phyloP scores from a whole-genome alignment of 2,113 vertebrate species.

The Saccopteryx leptura region DNA sequence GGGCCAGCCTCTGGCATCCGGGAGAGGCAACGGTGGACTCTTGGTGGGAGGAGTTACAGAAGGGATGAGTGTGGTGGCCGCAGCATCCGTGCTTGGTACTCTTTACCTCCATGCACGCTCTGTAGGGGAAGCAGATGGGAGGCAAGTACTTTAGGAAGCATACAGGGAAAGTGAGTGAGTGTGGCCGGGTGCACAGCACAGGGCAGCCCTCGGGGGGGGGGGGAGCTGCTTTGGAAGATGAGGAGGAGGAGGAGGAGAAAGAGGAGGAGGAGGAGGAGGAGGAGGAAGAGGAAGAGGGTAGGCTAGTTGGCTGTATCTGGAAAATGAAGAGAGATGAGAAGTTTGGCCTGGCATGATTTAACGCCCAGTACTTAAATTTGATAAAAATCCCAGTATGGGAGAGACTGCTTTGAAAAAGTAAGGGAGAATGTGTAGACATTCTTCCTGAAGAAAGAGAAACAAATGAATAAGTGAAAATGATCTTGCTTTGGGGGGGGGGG shows the following conservation, averaged over 20 bases:
- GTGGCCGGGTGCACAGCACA: rapidly evolving
- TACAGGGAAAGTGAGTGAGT: rapidly evolving
- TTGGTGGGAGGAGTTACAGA: background rate
- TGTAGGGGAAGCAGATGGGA: background rate
- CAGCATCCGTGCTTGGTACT: background rate
- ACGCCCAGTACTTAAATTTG: rapidly evolving
- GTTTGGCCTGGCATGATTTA: rapidly evolving
- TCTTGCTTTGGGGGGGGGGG: background rate
- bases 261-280: background rate
- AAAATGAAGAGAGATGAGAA: background rate
- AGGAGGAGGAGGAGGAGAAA: background rate
- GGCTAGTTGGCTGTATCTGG: background rate
- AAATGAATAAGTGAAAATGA: constrained; percentile 56
- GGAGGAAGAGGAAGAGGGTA: background rate
- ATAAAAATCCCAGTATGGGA: background rate
- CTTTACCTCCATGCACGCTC: rapidly evolving
- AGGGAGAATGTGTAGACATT: background rate
- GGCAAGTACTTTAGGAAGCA: background rate
- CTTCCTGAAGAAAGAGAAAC: background rate
- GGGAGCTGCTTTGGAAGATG: background rate
- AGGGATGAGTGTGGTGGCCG: background rate
- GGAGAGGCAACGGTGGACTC: background rate
- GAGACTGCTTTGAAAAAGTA: background rate
- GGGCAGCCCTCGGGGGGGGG: background rate
- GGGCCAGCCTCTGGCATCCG: too few relatives aligned